These are phyloP conservation scores for Tenthredo livida DNA, from an alignment of 2,888 invertebrate genomes.

Conservation along the genomic window DNA sequence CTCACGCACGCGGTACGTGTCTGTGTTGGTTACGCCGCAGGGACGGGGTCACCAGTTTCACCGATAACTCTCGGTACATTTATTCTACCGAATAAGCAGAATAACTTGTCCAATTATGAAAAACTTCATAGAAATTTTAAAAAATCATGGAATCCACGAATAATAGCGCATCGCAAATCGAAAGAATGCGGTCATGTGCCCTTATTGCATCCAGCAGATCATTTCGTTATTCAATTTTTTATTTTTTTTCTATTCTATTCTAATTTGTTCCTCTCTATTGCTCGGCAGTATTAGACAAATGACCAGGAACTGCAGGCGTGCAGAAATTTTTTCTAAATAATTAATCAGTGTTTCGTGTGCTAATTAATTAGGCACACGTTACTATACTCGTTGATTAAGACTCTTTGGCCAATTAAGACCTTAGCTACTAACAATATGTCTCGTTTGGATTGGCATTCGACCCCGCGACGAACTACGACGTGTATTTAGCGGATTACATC, in stretches of 20 bases:
- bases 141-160: no score
- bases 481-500: conserved; percentile 7
- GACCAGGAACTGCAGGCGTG: conserved; percentile 56
- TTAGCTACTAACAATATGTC: conserved; percentile 69
- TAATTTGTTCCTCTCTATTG: background rate
- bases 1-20: no score
- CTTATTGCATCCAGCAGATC: no score
- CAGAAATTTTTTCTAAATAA: conserved; percentile 65
- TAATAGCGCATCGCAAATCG: no score
- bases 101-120: no score
- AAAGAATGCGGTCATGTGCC: no score
- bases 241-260: background rate
- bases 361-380: conserved; percentile 76
- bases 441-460: conserved; percentile 20
- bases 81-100: no score
- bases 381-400: conserved; percentile 65
- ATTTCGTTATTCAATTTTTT: background rate
- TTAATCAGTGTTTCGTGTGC: conserved; percentile 71
- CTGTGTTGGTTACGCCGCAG: no score
- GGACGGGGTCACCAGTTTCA: no score
- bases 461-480: conserved; percentile 20
- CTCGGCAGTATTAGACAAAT: conserved; percentile 48
- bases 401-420: conserved; percentile 73
- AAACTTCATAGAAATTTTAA: no score
- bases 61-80: no score